Percentiles rank a stretch among this genome's conserved stretches.
Conservation (phyloP, 1,140 invertebrate species). For the Epicauta chinensis region DNA sequence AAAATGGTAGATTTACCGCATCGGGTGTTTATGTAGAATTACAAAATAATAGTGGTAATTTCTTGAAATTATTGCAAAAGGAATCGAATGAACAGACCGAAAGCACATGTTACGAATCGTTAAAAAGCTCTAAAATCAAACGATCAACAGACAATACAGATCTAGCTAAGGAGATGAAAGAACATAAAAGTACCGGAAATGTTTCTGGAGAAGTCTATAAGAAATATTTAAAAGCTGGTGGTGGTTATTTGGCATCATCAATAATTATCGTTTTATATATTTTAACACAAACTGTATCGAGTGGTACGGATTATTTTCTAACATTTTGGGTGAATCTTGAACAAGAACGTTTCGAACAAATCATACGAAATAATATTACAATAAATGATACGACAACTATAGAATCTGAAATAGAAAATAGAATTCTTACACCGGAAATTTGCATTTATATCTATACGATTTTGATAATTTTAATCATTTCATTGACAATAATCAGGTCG, state of each 20-base stretch:
- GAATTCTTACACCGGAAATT: background rate
- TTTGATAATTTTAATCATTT: conserved; percentile 51
- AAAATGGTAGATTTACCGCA: conserved; percentile 52
- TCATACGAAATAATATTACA: background rate
- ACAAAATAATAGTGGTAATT: conserved; percentile 38
- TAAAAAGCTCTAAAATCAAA: conserved; percentile 11
- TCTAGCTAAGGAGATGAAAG: conserved; percentile 15
- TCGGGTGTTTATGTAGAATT: conserved; percentile 55
- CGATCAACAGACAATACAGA: too few relatives aligned
- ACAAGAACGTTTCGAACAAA: background rate
- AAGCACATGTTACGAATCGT: conserved; percentile 36
- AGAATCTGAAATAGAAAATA: background rate
- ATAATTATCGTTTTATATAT: conserved; percentile 48
- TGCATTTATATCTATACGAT: conserved; percentile 40
- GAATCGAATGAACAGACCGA: conserved; percentile 38
- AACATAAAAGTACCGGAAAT: conserved; percentile 40
- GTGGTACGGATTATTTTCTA: conserved; percentile 52
- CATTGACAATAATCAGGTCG: conserved; percentile 53
- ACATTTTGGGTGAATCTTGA: conserved; percentile 47
- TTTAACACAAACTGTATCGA: conserved; percentile 54
- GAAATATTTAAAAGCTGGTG: conserved; percentile 54
- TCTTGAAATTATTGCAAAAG: conserved; percentile 21
- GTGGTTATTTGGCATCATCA: conserved; percentile 45
- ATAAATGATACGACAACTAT: background rate
- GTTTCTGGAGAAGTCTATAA: conserved; percentile 52